Conservation (phyloP, 2,888 invertebrate genomes). For the Pyrrhia umbra region DNA sequence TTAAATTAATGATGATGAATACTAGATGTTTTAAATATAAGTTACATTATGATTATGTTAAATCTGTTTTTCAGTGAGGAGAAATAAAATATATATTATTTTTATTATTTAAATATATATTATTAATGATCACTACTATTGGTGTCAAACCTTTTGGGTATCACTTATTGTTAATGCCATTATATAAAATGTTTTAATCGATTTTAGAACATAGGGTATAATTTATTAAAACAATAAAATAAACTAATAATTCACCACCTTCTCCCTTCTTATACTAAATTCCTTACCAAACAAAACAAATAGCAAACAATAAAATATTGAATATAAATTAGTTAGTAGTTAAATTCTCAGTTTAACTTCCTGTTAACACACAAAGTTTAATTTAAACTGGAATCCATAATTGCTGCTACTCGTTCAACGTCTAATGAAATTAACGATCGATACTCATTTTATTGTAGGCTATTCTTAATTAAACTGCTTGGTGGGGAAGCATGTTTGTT, state of each 20-base stretch:
- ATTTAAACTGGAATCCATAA: conserved; percentile 56
- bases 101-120: too few relatives aligned
- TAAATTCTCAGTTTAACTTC: conserved; percentile 43
- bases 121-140: too few relatives aligned
- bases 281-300: conserved; percentile 26
- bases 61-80: too few relatives aligned
- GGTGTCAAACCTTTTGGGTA: too few relatives aligned
- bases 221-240: conserved; percentile 22
- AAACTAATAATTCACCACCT: conserved; percentile 4
- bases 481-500: neutral
- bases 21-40: too few relatives aligned
- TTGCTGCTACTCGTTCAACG: conserved; percentile 56
- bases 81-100: too few relatives aligned
- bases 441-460: conserved; percentile 15
- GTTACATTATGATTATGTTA: too few relatives aligned
- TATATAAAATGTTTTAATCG: too few relatives aligned
- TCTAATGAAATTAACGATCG: conserved; percentile 46
- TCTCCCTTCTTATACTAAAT: neutral
- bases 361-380: conserved; percentile 62
- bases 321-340: conserved; percentile 43
- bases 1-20: too few relatives aligned
- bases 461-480: neutral
- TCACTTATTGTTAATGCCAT: too few relatives aligned
- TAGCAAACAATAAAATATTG: conserved; percentile 36
- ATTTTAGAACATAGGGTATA: too few relatives aligned